A percentile compares a stretch with the other conserved stretches of the same genome.
Conservation (phyloP, 2,113 vertebrate species). For the Peromyscus polionotus region DNA sequence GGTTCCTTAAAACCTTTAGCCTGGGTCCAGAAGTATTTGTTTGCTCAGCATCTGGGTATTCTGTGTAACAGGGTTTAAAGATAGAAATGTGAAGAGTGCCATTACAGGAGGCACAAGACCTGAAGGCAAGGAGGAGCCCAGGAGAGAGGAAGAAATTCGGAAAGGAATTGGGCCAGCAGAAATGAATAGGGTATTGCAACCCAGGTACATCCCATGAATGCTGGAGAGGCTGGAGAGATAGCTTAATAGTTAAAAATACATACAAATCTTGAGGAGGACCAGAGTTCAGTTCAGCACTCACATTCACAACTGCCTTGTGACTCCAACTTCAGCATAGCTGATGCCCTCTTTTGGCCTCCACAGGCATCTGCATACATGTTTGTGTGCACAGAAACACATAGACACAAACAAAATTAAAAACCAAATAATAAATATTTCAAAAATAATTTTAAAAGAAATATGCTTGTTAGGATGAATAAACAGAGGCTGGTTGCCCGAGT, state of each 20-base stretch:
- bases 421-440: background rate
- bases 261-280: background rate
- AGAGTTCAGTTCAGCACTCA: background rate
- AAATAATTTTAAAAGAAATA: background rate
- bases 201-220: background rate
- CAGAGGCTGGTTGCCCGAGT: background rate
- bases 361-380: background rate
- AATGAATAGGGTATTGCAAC: background rate
- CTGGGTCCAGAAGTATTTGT: background rate
- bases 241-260: background rate
- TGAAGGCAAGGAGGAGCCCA: background rate
- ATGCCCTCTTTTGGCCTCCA: background rate
- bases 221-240: background rate
- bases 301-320: background rate
- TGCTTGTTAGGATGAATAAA: background rate
- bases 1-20: background rate
- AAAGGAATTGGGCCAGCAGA: background rate
- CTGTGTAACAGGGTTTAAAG: background rate
- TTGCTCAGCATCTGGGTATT: background rate
- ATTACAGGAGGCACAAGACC: background rate
- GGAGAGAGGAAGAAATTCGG: background rate
- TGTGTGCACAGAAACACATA: background rate
- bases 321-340: background rate
- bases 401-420: background rate
- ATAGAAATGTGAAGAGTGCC: background rate